A percentile compares a stretch with the other conserved stretches of the same genome.
These are phyloP conservation scores for Procambarus virginalis DNA, from an alignment of 1,140 invertebrate species.

Conservation along the genomic window DNA sequence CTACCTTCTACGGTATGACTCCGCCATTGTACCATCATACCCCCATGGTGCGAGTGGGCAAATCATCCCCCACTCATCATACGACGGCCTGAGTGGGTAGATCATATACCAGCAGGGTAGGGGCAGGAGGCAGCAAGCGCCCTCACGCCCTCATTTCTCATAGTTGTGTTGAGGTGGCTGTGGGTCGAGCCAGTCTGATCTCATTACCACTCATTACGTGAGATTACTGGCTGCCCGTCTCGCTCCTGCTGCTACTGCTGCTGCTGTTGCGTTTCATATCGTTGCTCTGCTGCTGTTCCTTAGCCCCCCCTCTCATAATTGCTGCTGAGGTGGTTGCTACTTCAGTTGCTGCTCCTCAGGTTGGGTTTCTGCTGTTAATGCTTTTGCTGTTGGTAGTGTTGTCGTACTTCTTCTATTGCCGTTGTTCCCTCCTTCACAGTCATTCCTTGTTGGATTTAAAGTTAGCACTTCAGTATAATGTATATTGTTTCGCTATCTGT, in stretches of 20 bases:
- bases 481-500: too few relatives aligned
- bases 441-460: too few relatives aligned
- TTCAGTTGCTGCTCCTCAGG: too few relatives aligned
- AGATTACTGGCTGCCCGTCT: conserved; percentile 46
- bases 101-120: conserved; percentile 31
- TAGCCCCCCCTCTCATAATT: not conserved
- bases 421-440: too few relatives aligned
- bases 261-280: not conserved
- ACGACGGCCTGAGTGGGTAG: not conserved
- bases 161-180: conserved; percentile 52
- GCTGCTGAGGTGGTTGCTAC: not conserved
- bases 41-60: not conserved
- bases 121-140: not conserved
- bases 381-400: too few relatives aligned
- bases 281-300: too few relatives aligned
- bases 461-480: too few relatives aligned
- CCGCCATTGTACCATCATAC: too few relatives aligned
- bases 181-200: conserved; percentile 52
- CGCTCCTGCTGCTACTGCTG: conserved; percentile 35
- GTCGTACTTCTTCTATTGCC: too few relatives aligned
- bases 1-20: too few relatives aligned
- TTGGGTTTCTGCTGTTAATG: too few relatives aligned
- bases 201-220: conserved; percentile 64
- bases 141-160: conserved; percentile 55
- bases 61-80: not conserved